These are phyloP conservation scores for Pachliopta kotzebuea DNA, from an alignment of 2,888 invertebrate genomes.

Conservation along the genomic window DNA sequence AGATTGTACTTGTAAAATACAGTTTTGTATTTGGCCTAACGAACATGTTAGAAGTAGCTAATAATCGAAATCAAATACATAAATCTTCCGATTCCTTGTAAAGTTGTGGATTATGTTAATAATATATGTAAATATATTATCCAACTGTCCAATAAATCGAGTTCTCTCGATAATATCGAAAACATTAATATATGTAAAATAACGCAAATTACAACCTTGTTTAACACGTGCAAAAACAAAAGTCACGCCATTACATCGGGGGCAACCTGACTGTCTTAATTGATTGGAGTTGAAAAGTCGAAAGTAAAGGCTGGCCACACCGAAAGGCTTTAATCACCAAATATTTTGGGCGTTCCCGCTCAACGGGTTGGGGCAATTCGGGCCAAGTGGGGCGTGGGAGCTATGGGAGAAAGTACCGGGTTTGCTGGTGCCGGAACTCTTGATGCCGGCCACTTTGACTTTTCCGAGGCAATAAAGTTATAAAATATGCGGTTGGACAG, in stretches of 20 bases:
- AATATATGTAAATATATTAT: background rate
- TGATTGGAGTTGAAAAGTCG: slow-evolving; percentile 56
- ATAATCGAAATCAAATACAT: too few species aligned
- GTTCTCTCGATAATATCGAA: slow-evolving; percentile 11
- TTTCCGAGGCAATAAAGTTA: slow-evolving; percentile 44
- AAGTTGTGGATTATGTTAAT: too few species aligned
- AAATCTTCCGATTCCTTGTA: too few species aligned
- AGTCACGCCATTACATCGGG: slow-evolving; percentile 12
- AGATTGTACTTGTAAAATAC: too few species aligned
- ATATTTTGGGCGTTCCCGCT: slow-evolving; percentile 72
- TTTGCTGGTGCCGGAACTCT: slow-evolving; percentile 58
- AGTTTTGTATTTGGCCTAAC: too few species aligned
- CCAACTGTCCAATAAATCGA: slow-evolving; percentile 10
- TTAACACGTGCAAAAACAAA: slow-evolving; percentile 26
- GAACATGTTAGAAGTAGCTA: too few species aligned
- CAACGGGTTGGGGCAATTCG: slow-evolving; percentile 52
- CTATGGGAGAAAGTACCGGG: slow-evolving; percentile 68
- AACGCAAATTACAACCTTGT: slow-evolving; percentile 12
- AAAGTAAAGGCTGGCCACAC: slow-evolving; percentile 63
- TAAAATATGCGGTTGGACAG: slow-evolving; percentile 51
- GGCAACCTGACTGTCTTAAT: slow-evolving; percentile 44
- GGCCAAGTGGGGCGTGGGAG: slow-evolving; percentile 71
- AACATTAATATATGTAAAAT: slow-evolving; percentile 3
- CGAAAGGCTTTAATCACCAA: slow-evolving; percentile 67
- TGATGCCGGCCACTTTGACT: slow-evolving; percentile 50